Percentiles rank a stretch among this genome's conserved stretches.
Evolutionary conservation across 2,113 vertebrate species (phyloP).

Genomic region (Lophura nycthemera): DNA sequence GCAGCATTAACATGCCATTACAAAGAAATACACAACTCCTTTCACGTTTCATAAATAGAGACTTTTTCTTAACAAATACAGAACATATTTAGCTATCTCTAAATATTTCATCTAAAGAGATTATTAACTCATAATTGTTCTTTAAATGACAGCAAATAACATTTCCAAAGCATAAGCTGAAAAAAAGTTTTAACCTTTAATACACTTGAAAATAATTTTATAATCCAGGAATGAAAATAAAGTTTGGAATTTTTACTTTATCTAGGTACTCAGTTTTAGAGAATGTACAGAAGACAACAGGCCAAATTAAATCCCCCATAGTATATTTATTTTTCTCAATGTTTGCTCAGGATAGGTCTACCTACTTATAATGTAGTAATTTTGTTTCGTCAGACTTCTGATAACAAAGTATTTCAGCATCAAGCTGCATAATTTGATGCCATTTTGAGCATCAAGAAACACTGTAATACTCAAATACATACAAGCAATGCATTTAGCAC

Average conservation of each 20-base stretch:
- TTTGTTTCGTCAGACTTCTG: constrained; percentile 4
- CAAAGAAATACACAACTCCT: not conserved
- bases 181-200: not conserved
- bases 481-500: not conserved
- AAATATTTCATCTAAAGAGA: not conserved
- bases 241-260: not conserved
- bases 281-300: not conserved
- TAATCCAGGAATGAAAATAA: not conserved
- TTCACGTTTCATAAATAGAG: not conserved
- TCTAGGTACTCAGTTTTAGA: not conserved
- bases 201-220: not conserved
- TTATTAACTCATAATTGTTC: not conserved
- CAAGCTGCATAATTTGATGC: not conserved
- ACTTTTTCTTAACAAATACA: not conserved
- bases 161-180: not conserved
- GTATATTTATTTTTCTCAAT: not conserved
- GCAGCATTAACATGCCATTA: not conserved
- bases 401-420: not conserved
- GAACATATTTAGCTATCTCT: not conserved
- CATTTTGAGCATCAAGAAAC: not conserved
- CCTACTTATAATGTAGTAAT: constrained; percentile 20
- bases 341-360: not conserved
- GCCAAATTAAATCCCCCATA: not conserved
- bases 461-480: not conserved
- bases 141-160: not conserved